phyloP scores from a whole-genome alignment of 2,113 vertebrate genomes.

The Thalassarche chlororhynchos region DNA sequence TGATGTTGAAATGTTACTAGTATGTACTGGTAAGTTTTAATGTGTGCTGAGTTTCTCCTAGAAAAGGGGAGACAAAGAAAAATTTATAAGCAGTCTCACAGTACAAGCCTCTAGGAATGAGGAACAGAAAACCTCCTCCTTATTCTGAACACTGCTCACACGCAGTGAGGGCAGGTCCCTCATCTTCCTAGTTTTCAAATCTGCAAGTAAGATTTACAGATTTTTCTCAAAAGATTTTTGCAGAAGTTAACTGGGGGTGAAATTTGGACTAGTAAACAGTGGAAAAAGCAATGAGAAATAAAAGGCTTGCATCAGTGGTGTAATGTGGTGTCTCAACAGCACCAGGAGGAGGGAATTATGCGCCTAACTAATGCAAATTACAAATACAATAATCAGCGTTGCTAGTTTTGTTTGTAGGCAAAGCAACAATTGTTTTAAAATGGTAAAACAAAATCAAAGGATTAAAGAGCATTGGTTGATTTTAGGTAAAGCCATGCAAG shows the following conservation, averaged over 20 bases:
- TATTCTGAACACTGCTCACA: neutral
- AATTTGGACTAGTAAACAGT: neutral
- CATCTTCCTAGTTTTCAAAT: neutral
- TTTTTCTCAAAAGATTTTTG: neutral
- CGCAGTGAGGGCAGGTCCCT: neutral
- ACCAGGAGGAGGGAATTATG: neutral
- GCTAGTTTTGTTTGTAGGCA: neutral
- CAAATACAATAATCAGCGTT: neutral
- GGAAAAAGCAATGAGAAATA: neutral
- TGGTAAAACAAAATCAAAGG: neutral
- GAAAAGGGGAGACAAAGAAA: neutral
- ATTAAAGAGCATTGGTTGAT: neutral
- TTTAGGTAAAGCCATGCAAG: neutral
- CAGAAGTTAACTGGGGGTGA: neutral
- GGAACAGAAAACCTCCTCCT: neutral
- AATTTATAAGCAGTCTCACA: neutral
- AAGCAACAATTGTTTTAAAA: neutral
- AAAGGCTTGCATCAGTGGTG: neutral
- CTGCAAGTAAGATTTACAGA: neutral
- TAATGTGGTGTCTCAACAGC: neutral
- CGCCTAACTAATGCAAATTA: neutral
- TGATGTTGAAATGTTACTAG: neutral
- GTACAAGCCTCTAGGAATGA: neutral
- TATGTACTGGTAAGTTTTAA: neutral
- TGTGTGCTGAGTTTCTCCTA: neutral